Conservation (phyloP, 2,797 vertebrate genomes). For the Salmo trutta region DNA sequence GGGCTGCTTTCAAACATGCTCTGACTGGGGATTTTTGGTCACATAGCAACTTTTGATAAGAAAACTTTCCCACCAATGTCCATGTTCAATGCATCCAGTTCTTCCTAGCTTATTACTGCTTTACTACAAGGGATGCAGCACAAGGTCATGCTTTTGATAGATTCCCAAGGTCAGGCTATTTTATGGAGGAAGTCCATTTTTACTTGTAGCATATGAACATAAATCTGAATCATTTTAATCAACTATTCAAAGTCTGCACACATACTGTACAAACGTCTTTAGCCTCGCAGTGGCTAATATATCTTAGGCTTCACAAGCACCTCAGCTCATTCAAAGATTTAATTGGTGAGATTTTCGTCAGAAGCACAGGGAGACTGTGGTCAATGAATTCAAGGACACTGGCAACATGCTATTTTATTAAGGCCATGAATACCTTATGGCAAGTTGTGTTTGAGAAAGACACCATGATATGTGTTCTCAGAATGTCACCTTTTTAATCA, state of each 20-base stretch:
- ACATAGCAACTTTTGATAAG: neutral
- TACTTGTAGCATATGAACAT: conserved; percentile 25
- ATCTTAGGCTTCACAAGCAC: conserved; percentile 16
- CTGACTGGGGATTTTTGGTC: no score
- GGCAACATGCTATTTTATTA: conserved; percentile 19
- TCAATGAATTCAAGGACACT: conserved; percentile 28
- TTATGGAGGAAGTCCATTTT: conserved; percentile 17
- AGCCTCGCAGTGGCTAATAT: conserved; percentile 5
- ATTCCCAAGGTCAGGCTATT: conserved; percentile 21
- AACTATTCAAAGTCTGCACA: neutral
- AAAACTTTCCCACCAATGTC: neutral
- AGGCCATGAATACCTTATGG: neutral
- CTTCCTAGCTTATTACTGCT: neutral
- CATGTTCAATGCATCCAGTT: neutral
- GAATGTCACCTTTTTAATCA: neutral
- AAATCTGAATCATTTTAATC: conserved; percentile 21
- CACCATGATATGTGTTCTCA: neutral
- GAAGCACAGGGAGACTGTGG: conserved; percentile 13
- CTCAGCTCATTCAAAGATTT: conserved; percentile 27
- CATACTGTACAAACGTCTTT: neutral
- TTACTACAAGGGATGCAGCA: neutral
- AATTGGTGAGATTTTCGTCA: conserved; percentile 22
- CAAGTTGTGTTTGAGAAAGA: neutral
- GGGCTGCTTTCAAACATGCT: no score
- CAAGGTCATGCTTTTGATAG: conserved; percentile 11